Evolutionary conservation across 2,888 invertebrate species (phyloP), one percentile per base, ranked within the genome.

Genomic region (Petrolisthes cinctipes): DNA sequence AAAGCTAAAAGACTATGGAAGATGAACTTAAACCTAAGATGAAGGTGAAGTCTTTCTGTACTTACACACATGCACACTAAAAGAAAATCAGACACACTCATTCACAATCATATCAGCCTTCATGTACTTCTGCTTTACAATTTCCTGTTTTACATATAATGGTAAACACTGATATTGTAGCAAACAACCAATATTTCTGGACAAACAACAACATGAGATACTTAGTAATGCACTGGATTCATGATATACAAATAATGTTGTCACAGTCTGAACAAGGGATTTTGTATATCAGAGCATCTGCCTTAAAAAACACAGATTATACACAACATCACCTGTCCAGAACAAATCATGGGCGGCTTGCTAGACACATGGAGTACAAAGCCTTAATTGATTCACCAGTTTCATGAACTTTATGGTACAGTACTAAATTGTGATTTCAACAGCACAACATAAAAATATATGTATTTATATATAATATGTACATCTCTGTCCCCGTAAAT

Each of bases 171-270:
- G 87, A 84, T 84, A 88, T 37, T 88, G 87, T 88, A 84, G 87
- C 87, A 88, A 88, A 88, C 87, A 88, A 84, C 79, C 87, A 88
- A 83, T 84, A 88, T 83, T 82, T 88, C 83, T 84, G 87, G 87
- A 88, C 87, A 88, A 88, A 84, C 84, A 88, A 83, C 79, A 85
- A 87, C 87, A 88, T 75, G 84, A 87, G 83, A 87, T 87, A 71
- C 71, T n/a, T 71, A 71, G 20, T 71, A 87, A 88, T 88, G 87
- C 87, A 88, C 87, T 88, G 87, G 87, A 88, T 88, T 88, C 87
- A 81, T 81, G 83, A 88, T 84, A 84, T 84, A 83, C 84, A 84
- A 80, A 81, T 81, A 88, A 66, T 68, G 53, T 82, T 86, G 81
- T 78, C 83, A 80, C 84, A 80, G 84, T 76, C 84, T 88, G 84